A percentile compares a stretch with the other conserved stretches of the same genome.
Conservation (phyloP, 1,140 invertebrate species). For the Lerema accius region DNA sequence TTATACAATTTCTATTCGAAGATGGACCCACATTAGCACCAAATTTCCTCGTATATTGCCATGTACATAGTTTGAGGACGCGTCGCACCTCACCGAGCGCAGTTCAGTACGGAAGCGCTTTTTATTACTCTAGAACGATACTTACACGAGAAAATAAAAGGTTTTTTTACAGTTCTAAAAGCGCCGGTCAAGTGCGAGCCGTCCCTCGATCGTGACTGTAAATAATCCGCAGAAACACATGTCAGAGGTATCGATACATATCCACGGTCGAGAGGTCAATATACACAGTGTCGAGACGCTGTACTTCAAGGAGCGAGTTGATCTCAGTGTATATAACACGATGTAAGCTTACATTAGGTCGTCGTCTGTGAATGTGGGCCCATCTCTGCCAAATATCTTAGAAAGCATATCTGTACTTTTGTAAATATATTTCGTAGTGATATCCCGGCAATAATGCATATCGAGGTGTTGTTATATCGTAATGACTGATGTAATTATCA, state of each 20-base stretch:
- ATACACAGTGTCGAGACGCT: conserved; percentile 15
- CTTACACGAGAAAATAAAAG: conserved; percentile 17
- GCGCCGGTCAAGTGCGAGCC: not conserved
- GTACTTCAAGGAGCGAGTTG: conserved; percentile 11
- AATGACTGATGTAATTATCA: conserved; percentile 65
- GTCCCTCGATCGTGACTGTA: conserved; percentile 18
- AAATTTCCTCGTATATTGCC: conserved; percentile 24
- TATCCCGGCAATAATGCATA: conserved; percentile 80
- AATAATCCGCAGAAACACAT: conserved; percentile 12
- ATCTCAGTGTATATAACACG: conserved; percentile 15
- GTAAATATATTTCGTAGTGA: conserved; percentile 66
- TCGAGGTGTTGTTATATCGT: conserved; percentile 55
- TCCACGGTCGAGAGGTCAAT: conserved; percentile 23
- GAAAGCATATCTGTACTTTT: conserved; percentile 55
- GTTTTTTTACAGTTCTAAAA: not conserved
- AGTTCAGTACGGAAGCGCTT: conserved; percentile 20
- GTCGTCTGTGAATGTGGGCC: conserved; percentile 20
- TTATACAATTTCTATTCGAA: conserved; percentile 41
- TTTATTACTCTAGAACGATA: conserved; percentile 26
- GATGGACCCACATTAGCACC: conserved; percentile 34
- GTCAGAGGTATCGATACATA: conserved; percentile 10
- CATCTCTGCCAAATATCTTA: conserved; percentile 31
- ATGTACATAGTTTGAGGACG: conserved; percentile 12
- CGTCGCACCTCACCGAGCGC: conserved; percentile 4
- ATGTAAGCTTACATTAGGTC: no score